Conservation (phyloP, 2,888 invertebrate genomes). For the Drosophila differens region DNA sequence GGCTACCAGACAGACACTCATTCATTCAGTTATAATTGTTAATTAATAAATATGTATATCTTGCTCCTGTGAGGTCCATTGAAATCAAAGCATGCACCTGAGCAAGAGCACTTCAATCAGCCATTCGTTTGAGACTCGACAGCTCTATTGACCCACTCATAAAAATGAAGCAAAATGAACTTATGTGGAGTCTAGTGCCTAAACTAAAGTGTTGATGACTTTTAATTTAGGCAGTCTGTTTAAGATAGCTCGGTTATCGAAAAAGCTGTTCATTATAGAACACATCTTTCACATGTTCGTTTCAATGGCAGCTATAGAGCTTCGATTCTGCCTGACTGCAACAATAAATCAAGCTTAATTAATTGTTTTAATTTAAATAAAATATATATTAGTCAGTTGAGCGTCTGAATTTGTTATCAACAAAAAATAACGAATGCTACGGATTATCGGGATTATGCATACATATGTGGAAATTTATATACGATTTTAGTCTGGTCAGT, state of each 20-base stretch:
- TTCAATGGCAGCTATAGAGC: background rate
- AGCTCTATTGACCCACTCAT: slow-evolving; percentile 63
- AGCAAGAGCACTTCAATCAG: slow-evolving; percentile 11
- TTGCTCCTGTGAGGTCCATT: slow-evolving; percentile 30
- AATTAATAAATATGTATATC: slow-evolving; percentile 74
- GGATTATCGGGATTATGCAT: background rate
- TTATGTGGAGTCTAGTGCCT: slow-evolving; percentile 8
- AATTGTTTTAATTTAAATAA: slow-evolving; percentile 13
- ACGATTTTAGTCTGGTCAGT: background rate
- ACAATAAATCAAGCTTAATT: slow-evolving; percentile 4
- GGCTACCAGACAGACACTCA: slow-evolving; percentile 22
- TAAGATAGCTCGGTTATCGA: background rate
- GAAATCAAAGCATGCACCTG: slow-evolving; percentile 13
- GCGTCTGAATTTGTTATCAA: slow-evolving; percentile 12
- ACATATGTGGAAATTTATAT: background rate
- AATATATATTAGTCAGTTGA: background rate
- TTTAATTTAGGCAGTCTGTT: background rate
- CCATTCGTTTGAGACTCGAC: slow-evolving; percentile 20
- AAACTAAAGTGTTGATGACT: slow-evolving; percentile 11
- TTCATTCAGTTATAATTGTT: slow-evolving; percentile 75
- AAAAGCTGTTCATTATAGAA: background rate
- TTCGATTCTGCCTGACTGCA: background rate
- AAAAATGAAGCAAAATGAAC: background rate
- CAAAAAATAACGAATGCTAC: background rate
- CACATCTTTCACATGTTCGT: background rate